Evolutionary conservation across 2,888 invertebrate species (phyloP).

Genomic region (Neuroscelio doddi): DNA sequence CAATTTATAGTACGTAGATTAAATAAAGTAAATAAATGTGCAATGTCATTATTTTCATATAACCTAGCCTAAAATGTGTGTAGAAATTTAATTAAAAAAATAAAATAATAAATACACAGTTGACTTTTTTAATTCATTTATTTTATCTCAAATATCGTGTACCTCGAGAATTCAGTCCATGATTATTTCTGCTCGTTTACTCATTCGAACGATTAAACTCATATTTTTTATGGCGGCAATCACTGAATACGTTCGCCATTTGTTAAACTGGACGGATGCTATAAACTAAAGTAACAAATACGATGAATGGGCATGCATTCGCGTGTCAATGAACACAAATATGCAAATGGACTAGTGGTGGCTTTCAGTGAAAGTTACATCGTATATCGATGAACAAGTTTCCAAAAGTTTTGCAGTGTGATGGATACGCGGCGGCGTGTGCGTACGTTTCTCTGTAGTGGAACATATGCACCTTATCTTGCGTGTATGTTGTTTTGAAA

Average conservation of each 20-base stretch:
- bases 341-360: constrained; percentile 37
- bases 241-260: constrained; percentile 13
- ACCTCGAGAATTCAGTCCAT: constrained; percentile 11
- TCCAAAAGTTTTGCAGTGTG: constrained; percentile 31
- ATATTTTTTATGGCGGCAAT: constrained; percentile 26
- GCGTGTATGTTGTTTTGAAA: no score
- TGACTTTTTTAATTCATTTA: no score
- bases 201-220: constrained; percentile 27
- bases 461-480: no score
- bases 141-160: constrained; percentile 1
- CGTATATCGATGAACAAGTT: constrained; percentile 32
- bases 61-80: no score
- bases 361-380: constrained; percentile 35
- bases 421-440: no score
- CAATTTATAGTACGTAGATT: no score
- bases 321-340: constrained; percentile 36
- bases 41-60: no score
- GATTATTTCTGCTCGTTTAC: constrained; percentile 19
- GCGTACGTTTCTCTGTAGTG: no score
- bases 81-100: no score
- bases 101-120: no score
- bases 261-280: constrained; percentile 8
- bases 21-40: no score
- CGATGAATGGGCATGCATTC: constrained; percentile 23
- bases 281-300: constrained; percentile 16